phyloP scores from a whole-genome alignment of 2,113 vertebrate species.

The Takifugu bimaculatus region DNA sequence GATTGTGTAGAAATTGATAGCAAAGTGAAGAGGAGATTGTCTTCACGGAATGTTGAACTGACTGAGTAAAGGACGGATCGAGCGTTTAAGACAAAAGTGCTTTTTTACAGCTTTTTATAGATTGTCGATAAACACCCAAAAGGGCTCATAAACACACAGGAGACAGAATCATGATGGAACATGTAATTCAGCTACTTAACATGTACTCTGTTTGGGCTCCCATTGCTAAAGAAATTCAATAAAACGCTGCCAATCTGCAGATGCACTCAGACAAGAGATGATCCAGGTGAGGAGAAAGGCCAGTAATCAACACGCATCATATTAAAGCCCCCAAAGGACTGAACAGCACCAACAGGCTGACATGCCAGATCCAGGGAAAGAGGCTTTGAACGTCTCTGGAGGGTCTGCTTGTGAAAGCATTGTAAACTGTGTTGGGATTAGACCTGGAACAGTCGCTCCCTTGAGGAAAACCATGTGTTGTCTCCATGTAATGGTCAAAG shows the following conservation, averaged over 20 bases:
- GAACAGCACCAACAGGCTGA: slow-evolving; percentile 38
- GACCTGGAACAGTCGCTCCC: slow-evolving; percentile 54
- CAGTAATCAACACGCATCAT: slow-evolving; percentile 57
- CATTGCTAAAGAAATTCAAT: slow-evolving; percentile 9
- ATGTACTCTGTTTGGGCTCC: too few species aligned
- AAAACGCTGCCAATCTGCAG: background rate
- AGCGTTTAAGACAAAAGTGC: slow-evolving; percentile 19
- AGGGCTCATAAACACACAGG: slow-evolving; percentile 16
- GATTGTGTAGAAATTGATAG: too few species aligned
- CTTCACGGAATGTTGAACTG: too few species aligned
- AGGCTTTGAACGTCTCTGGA: slow-evolving; percentile 53
- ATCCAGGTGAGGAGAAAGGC: slow-evolving; percentile 37
- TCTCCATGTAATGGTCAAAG: slow-evolving; percentile 46
- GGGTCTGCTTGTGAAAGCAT: slow-evolving; percentile 46
- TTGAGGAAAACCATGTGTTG: slow-evolving; percentile 31
- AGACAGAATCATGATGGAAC: background rate
- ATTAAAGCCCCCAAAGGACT: slow-evolving; percentile 56
- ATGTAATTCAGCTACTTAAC: slow-evolving; percentile 6
- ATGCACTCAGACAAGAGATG: background rate
- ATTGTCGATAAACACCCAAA: slow-evolving; percentile 20
- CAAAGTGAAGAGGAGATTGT: too few species aligned
- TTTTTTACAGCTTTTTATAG: slow-evolving; percentile 4
- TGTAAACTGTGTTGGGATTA: slow-evolving; percentile 53
- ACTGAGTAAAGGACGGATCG: slow-evolving; percentile 3
- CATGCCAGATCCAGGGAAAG: slow-evolving; percentile 46